These are phyloP conservation scores for Plagodis pulveraria DNA, from an alignment of 2,888 invertebrate genomes.

Conservation along the genomic window DNA sequence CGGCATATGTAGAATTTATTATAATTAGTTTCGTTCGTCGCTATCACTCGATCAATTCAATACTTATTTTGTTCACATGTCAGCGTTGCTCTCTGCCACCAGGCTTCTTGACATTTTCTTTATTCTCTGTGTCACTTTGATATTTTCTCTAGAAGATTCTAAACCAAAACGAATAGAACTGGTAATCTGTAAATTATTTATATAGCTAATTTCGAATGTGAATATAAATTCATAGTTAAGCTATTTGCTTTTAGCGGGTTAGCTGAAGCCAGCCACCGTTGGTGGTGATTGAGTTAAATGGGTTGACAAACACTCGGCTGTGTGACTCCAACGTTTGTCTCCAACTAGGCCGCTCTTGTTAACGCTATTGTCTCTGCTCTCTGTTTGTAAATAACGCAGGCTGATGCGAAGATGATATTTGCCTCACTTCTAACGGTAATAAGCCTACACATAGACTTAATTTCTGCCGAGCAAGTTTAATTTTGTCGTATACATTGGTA, in stretches of 20 bases:
- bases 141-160: background rate
- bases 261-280: constrained; percentile 34
- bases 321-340: constrained; percentile 68
- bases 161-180: background rate
- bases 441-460: background rate
- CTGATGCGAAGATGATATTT: constrained; percentile 37
- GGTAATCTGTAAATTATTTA: constrained; percentile 24
- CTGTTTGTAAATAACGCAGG: constrained; percentile 56
- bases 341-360: constrained; percentile 80
- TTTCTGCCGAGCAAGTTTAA: constrained; percentile 2
- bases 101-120: background rate
- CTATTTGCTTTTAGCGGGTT: constrained; percentile 21
- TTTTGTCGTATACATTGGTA: background rate
- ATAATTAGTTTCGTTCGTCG: too few relatives aligned
- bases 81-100: too few relatives aligned
- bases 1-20: background rate
- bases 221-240: constrained; percentile 12
- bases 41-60: too few relatives aligned
- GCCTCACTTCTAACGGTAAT: constrained; percentile 19
- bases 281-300: constrained; percentile 67
- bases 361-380: constrained; percentile 69
- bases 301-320: constrained; percentile 60
- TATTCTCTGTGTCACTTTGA: too few relatives aligned
- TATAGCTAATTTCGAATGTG: constrained; percentile 24
- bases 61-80: too few relatives aligned